These are phyloP conservation scores for Saguinus imperator DNA, from an alignment of 2,113 vertebrate species.

Conservation along the genomic window DNA sequence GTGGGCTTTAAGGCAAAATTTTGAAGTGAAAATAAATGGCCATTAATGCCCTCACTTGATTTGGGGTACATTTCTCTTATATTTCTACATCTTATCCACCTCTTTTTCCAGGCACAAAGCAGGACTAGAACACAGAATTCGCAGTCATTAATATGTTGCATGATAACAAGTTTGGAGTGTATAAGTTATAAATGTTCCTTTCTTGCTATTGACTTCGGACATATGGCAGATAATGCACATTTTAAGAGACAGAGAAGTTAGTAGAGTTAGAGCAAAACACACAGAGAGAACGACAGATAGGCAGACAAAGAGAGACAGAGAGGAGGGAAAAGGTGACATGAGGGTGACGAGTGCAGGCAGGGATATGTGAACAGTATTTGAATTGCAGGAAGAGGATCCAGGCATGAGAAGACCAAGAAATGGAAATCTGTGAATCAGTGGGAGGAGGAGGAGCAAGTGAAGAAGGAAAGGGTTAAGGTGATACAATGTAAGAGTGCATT, in stretches of 20 bases:
- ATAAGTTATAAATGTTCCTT: background rate
- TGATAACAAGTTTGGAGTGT: background rate
- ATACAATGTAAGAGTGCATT: background rate
- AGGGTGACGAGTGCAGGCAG: background rate
- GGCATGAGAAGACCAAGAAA: background rate
- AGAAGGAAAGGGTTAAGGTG: background rate
- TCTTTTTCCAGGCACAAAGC: background rate
- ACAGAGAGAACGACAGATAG: background rate
- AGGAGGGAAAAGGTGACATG: background rate
- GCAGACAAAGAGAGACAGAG: background rate
- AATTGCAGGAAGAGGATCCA: background rate
- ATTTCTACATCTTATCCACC: background rate
- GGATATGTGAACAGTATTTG: background rate
- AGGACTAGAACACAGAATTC: background rate
- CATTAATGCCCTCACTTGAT: background rate
- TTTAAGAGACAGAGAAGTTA: background rate
- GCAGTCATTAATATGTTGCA: background rate
- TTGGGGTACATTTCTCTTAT: background rate
- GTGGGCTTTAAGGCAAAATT: background rate
- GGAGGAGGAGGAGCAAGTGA: background rate
- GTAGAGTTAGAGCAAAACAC: background rate
- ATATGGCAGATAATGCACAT: background rate
- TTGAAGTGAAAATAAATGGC: background rate
- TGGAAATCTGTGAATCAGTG: background rate
- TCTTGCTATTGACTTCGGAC: background rate